Conservation (phyloP, 2,113 vertebrate genomes). For the Macroglossus sobrinus region DNA sequence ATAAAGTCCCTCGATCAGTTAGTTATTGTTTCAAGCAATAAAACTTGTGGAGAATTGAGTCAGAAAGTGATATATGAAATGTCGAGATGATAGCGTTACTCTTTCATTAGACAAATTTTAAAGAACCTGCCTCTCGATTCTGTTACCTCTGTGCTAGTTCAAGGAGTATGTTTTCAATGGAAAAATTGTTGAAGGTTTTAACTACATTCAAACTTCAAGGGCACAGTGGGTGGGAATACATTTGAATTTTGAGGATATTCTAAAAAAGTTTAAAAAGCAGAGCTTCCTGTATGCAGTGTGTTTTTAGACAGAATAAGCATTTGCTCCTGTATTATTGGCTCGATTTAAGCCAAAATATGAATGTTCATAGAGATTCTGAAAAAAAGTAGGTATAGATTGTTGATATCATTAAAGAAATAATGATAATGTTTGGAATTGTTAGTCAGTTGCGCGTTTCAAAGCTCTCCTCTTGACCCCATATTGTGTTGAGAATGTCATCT, state of each 20-base stretch:
- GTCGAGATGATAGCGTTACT: neutral
- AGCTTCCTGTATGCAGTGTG: neutral
- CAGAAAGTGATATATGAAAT: neutral
- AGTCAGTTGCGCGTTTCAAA: neutral
- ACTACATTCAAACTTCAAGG: neutral
- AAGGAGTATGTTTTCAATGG: neutral
- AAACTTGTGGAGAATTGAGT: neutral
- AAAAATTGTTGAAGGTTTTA: neutral
- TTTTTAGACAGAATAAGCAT: neutral
- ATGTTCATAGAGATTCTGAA: neutral
- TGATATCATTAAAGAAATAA: neutral
- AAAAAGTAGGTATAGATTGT: neutral
- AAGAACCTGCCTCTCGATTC: neutral
- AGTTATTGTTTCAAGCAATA: conserved; percentile 24
- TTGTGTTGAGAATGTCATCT: accelerated
- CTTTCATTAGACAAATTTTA: neutral
- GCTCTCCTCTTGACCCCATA: neutral
- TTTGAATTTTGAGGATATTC: neutral
- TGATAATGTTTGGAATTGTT: neutral
- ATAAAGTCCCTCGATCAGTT: neutral
- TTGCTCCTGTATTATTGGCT: neutral
- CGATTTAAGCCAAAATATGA: neutral
- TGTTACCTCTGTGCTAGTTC: neutral
- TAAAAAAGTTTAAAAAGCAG: neutral
- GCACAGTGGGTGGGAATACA: neutral